These are phyloP conservation scores for Atta colombica DNA, from an alignment of 1,140 invertebrate genomes.

Conservation along the genomic window DNA sequence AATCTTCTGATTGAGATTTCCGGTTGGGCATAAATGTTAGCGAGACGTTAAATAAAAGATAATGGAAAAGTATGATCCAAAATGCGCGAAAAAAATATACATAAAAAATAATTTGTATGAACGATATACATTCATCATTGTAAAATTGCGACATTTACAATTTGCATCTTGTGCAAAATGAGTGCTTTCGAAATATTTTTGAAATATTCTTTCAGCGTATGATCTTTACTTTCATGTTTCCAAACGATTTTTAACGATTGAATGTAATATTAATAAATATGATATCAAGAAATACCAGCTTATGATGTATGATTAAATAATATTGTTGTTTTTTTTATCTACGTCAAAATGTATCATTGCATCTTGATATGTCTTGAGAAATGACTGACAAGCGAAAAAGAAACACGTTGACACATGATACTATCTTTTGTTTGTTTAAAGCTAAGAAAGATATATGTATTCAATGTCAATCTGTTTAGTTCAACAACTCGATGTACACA, in stretches of 20 bases:
- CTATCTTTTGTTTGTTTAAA: constrained; percentile 18
- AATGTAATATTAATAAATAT: not conserved
- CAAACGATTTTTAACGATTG: not conserved
- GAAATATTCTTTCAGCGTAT: not conserved
- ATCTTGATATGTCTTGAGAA: not conserved
- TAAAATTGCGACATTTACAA: not conserved
- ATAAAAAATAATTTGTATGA: not conserved
- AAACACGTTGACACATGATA: not conserved
- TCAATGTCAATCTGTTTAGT: constrained; percentile 9
- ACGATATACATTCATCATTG: not conserved
- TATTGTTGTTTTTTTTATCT: not conserved
- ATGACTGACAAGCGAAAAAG: not conserved
- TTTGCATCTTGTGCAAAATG: not conserved
- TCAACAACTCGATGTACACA: constrained; percentile 6
- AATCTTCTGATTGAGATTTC: constrained; percentile 3
- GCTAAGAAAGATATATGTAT: constrained; percentile 5
- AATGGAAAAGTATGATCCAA: not conserved
- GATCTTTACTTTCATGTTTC: not conserved
- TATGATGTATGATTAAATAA: not conserved
- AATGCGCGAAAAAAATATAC: not conserved
- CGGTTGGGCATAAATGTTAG: too few relatives aligned
- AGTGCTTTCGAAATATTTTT: not conserved
- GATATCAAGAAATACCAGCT: not conserved
- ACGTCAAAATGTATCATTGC: not conserved
- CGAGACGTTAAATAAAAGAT: not conserved